A percentile compares a stretch with the other conserved stretches of the same genome.
phyloP scores from a whole-genome alignment of 2,888 invertebrate species.

The Megastigmus dorsalis region DNA sequence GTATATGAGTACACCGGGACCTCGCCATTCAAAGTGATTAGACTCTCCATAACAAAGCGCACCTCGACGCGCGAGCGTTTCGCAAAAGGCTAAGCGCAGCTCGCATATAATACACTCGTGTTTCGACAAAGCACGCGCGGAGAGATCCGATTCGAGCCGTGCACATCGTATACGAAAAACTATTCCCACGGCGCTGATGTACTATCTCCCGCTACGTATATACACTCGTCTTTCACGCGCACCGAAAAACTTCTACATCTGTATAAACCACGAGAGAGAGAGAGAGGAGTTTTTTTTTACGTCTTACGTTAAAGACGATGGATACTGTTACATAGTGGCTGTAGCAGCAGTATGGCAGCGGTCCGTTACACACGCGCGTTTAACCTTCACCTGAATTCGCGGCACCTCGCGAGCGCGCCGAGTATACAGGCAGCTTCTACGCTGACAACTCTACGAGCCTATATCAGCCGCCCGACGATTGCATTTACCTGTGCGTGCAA shows the following conservation, averaged over 20 bases:
- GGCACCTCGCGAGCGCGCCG: too few relatives aligned
- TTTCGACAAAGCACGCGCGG: background rate
- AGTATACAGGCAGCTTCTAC: too few relatives aligned
- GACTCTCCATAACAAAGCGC: too few relatives aligned
- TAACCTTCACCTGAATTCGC: slow-evolving; percentile 65
- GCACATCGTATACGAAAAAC: background rate
- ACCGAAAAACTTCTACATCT: too few relatives aligned
- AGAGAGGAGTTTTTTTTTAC: too few relatives aligned
- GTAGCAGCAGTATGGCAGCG: too few relatives aligned
- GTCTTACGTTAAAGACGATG: slow-evolving; percentile 42
- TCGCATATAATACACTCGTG: background rate
- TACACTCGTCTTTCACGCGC: too few relatives aligned
- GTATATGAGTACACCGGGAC: too few relatives aligned
- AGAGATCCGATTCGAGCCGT: background rate
- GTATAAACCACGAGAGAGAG: background rate
- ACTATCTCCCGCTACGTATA: background rate
- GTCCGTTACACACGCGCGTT: slow-evolving; percentile 57
- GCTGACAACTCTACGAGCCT: slow-evolving; percentile 14
- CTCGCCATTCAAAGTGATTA: too few relatives aligned
- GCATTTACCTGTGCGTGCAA: slow-evolving; percentile 7
- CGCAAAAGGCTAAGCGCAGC: too few relatives aligned
- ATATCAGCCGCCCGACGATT: background rate
- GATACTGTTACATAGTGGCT: slow-evolving; percentile 57
- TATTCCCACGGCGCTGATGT: background rate
- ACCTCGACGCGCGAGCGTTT: too few relatives aligned